Percentiles rank a stretch among this genome's conserved stretches.
Evolutionary conservation across 2,888 invertebrate genomes (phyloP).

Genomic region (Trachelus stipa): DNA sequence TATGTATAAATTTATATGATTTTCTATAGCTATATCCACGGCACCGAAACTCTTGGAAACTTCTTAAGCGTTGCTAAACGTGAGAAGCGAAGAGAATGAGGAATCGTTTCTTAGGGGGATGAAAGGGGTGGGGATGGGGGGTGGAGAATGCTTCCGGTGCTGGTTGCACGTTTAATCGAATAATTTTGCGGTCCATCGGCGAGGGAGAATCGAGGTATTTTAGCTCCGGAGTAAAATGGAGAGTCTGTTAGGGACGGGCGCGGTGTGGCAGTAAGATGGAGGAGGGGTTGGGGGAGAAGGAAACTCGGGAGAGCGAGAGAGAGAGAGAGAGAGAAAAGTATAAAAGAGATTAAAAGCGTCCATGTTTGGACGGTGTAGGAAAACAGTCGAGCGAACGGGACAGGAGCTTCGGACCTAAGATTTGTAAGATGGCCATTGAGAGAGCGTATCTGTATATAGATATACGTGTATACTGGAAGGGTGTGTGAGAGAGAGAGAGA

Average conservation of each 20-base stretch:
- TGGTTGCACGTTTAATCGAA: neutral
- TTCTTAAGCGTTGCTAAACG: too few species aligned
- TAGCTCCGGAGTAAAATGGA: neutral
- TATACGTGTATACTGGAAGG: too few species aligned
- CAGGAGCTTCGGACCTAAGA: constrained; percentile 32
- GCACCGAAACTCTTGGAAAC: too few species aligned
- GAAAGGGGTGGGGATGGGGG: too few species aligned
- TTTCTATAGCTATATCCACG: too few species aligned
- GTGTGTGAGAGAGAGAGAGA: neutral
- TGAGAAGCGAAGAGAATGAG: too few species aligned
- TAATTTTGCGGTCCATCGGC: constrained; percentile 4
- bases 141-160: too few species aligned
- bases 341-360: neutral
- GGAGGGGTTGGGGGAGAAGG: neutral
- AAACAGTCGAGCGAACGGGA: neutral
- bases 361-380: neutral
- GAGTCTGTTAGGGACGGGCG: neutral
- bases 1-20: too few species aligned
- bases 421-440: constrained; percentile 32
- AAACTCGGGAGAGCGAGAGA: too few species aligned
- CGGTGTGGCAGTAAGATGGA: too few species aligned
- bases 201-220: neutral
- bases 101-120: too few species aligned
- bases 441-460: too few species aligned
- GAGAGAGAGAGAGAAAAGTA: neutral